Evolutionary conservation across 2,797 vertebrate species (phyloP), one percentile per base, ranked within the genome.

Genomic region (Peromyscus melanophrys): DNA sequence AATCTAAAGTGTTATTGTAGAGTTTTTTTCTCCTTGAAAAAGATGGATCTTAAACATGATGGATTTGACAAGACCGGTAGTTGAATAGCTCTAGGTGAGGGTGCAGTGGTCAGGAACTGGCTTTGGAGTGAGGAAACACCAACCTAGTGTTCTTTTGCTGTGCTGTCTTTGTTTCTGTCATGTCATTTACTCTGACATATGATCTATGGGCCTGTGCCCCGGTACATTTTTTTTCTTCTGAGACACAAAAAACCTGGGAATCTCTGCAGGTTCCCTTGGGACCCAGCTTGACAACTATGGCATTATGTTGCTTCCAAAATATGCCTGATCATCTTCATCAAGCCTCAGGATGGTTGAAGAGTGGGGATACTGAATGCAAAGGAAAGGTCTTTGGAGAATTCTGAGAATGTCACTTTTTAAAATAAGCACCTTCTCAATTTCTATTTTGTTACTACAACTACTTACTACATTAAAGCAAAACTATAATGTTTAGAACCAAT

Each of bases 361-460:
- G 65, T 65, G 5, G 43, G 40, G 52, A 95, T 82, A 65, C 67
- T 73, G 80, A 49, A 83, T 63, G 17, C 73, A 52, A 85, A 90
- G 52, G 23, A 89, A 90, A 73, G n/a, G 1, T 0, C n/a, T 80
- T 82, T 92, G 63, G 75, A 96, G 23, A 95, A 8, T 91, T 94
- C 71, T 80, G 73, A 59, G 52, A 78, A 78, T 27, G 4, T 59
- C 87, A 88, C 43, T 90, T 96, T 96, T 95, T 40, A 84, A 97
- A 94, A 83, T 84, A 95, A 69, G 11, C 17, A 31, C 55, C 27
- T 87, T 34, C 27, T 52, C 40, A 92, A 95, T 31, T 91, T 52
- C 89, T 92, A 84, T 81, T 97, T 75, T 75, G 65, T 73, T 55
- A 67, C 83, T 93, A 46, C n/a, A 89, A 19, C 86, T 96, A 11